Evolutionary conservation across 2,797 vertebrate genomes (phyloP), one percentile per base, ranked within the genome.

Genomic region (Cuniculus paca): DNA sequence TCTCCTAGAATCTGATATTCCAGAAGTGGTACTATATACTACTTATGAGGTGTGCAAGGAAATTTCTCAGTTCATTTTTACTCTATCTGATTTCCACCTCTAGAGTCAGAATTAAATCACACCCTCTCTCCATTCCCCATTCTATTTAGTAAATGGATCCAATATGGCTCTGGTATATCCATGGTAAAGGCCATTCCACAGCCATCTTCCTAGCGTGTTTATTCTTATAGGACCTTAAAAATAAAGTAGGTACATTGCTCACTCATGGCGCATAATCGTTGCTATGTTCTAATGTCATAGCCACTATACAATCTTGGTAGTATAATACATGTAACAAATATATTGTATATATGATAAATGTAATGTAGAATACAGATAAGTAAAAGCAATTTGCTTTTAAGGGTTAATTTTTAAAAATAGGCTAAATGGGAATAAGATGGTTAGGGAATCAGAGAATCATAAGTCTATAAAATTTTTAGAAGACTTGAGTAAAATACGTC

Each of bases 51-150:
- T 68, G 86, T 48, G 93, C 54, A 42, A 56, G 78, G 39, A 80
- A 91, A 91, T 54, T 77, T 84, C 65, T 31, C 20, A 90, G 48
- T 7, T 87, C 16, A 75, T 26, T 90, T 95, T 82, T 50, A 88
- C 48, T 65, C 31, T 9, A 72, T 74, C 9, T 61, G 70, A 94
- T 70, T 94, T 90, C 91, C 28, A 74, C 42, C 26, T 95, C 91
- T 63, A 91, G n/a, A 88, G 90, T 90, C 48, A 81, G 54, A 89
- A 63, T 28, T 4, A 19, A 83, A 87, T 26, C 52, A 48, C 11
- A 6, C 10, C 22, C 39, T 88, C 20, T 1, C 17, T 36, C 60
- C 4, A 72, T 6, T 58, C 5, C 50, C 10, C 1, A 16, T 48
- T n/a, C 70, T 60, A 86, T n/a, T 80, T 24, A 42, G 20, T 26